These are phyloP conservation scores for Rhyzopertha dominica DNA, from an alignment of 1,140 invertebrate species.

Conservation along the genomic window DNA sequence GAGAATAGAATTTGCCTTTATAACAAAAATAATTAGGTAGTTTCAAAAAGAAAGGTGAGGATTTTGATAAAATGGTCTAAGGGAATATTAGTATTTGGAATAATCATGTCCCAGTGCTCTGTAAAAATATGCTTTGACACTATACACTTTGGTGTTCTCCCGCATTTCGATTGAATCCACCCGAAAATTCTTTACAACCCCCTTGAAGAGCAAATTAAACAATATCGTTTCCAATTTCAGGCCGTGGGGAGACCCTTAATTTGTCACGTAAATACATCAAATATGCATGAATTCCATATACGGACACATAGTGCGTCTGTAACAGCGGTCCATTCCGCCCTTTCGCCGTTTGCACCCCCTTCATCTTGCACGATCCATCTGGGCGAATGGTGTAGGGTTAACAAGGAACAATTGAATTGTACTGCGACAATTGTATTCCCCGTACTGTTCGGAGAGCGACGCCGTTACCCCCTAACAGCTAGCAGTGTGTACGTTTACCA, in stretches of 20 bases:
- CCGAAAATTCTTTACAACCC: no score
- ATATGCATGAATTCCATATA: slow-evolving; percentile 42
- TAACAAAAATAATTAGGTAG: no score
- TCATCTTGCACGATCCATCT: slow-evolving; percentile 6
- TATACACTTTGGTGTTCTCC: no score
- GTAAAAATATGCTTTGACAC: no score
- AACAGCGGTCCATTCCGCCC: slow-evolving; percentile 21
- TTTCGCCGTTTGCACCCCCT: neutral
- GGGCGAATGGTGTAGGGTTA: slow-evolving; percentile 40
- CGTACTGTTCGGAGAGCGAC: slow-evolving; percentile 41
- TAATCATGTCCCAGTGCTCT: no score
- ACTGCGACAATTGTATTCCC: slow-evolving; percentile 39
- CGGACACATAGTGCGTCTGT: slow-evolving; percentile 32
- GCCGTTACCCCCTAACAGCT: slow-evolving; percentile 28
- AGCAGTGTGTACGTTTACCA: slow-evolving; percentile 39
- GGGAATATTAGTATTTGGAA: no score
- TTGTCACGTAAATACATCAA: slow-evolving; percentile 46
- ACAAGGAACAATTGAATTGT: slow-evolving; percentile 44
- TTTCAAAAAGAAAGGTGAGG: no score
- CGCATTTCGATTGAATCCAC: no score
- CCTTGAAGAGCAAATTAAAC: slow-evolving; percentile 36
- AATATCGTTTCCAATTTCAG: slow-evolving; percentile 35
- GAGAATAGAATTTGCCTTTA: no score
- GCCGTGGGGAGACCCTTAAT: slow-evolving; percentile 32
- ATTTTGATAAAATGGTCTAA: no score